Percentiles rank a stretch among this genome's conserved stretches.
phyloP scores from a whole-genome alignment of 2,113 vertebrate genomes.

The Mungos mungo region DNA sequence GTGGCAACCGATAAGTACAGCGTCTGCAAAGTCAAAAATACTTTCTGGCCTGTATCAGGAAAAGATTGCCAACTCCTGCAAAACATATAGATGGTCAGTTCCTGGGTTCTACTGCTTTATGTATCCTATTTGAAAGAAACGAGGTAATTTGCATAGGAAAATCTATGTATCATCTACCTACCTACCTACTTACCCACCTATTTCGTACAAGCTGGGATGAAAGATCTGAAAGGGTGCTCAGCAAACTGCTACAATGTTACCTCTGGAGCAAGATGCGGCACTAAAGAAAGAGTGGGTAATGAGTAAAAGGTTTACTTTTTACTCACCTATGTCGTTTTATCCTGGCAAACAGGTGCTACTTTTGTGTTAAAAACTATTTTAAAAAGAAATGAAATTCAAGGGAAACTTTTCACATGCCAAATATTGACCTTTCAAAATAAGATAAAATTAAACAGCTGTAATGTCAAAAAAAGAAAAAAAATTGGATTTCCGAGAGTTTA shows the following conservation, averaged over 20 bases:
- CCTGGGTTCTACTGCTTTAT: background rate
- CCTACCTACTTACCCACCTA: background rate
- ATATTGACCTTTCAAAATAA: slow-evolving; percentile 9
- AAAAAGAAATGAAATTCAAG: slow-evolving; percentile 33
- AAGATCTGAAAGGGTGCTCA: background rate
- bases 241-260: background rate
- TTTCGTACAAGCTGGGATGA: background rate
- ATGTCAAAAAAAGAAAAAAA: background rate
- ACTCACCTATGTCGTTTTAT: background rate
- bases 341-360: background rate
- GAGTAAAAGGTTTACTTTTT: background rate
- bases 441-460: slow-evolving; percentile 36
- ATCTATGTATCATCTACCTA: background rate
- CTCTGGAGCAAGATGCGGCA: background rate
- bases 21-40: background rate
- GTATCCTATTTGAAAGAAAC: background rate
- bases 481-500: background rate
- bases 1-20: background rate
- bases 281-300: background rate
- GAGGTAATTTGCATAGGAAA: background rate
- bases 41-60: background rate
- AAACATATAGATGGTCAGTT: background rate
- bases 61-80: background rate
- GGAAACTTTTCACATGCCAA: background rate
- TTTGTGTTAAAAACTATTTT: background rate